phyloP scores from a whole-genome alignment of 1,140 invertebrate genomes.

The Battus philenor region DNA sequence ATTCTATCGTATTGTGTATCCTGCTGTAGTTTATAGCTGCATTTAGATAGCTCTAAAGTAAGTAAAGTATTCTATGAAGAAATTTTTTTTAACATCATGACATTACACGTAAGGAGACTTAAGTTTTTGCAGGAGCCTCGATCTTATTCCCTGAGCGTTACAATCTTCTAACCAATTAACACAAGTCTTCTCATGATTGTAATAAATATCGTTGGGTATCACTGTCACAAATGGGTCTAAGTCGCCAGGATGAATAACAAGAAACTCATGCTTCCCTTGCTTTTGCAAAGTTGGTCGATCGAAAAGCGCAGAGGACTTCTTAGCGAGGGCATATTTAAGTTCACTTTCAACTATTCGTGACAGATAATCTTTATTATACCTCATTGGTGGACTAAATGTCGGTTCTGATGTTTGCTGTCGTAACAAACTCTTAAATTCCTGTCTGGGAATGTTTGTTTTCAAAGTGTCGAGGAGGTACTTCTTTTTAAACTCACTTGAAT shows the following conservation, averaged over 20 bases:
- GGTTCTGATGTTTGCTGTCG: neutral
- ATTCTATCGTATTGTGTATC: no score
- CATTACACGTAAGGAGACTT: conserved; percentile 16
- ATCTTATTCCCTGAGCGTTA: conserved; percentile 37
- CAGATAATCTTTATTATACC: conserved; percentile 18
- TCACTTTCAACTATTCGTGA: conserved; percentile 36
- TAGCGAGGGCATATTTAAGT: conserved; percentile 27
- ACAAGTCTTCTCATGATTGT: conserved; percentile 53
- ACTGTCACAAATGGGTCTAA: conserved; percentile 37
- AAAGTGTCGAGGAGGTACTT: no score
- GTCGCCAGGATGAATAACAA: conserved; percentile 22
- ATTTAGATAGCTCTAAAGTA: no score
- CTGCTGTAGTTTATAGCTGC: no score
- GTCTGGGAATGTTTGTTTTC: neutral
- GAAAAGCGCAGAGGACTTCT: conserved; percentile 34
- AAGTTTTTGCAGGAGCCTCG: conserved; percentile 30
- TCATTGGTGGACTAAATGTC: neutral
- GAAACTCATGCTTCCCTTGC: conserved; percentile 39
- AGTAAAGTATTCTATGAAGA: no score
- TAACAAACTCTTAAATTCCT: neutral
- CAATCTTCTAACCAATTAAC: conserved; percentile 61
- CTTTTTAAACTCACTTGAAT: no score
- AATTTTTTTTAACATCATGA: no score
- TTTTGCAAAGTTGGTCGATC: conserved; percentile 39
- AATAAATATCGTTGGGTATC: conserved; percentile 55